Percentiles rank a stretch among this genome's conserved stretches.
phyloP scores from a whole-genome alignment of 2,113 vertebrate genomes.

The Natator depressus region DNA sequence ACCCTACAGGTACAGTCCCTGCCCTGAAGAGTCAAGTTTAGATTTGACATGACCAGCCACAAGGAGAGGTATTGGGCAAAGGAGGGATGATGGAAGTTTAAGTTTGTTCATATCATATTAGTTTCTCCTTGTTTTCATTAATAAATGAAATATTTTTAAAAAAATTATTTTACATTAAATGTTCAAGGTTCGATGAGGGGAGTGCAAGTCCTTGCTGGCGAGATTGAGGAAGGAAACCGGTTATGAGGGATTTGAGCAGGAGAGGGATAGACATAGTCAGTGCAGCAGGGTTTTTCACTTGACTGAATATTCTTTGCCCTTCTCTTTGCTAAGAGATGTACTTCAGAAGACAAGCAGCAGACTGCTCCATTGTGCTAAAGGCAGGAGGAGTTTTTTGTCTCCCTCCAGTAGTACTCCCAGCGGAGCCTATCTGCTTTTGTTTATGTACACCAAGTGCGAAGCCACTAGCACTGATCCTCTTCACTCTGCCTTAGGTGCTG shows the following conservation, averaged over 20 bases:
- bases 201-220: too few species aligned
- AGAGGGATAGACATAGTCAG: too few species aligned
- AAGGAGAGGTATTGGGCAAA: not conserved
- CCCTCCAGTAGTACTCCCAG: not conserved
- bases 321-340: too few species aligned
- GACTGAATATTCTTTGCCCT: not conserved
- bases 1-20: not conserved
- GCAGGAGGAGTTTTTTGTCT: not conserved
- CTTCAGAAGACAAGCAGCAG: not conserved
- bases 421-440: not conserved
- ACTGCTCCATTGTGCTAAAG: not conserved
- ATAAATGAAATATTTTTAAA: too few species aligned
- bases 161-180: too few species aligned
- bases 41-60: not conserved
- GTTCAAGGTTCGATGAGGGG: too few species aligned
- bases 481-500: not conserved
- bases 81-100: not conserved
- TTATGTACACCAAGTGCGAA: not conserved
- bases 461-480: not conserved
- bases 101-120: not conserved
- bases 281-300: not conserved
- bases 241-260: too few species aligned
- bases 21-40: not conserved
- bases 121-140: not conserved
- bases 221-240: too few species aligned